phyloP scores from a whole-genome alignment of 2,113 vertebrate species.

The Pycnonotus jocosus region DNA sequence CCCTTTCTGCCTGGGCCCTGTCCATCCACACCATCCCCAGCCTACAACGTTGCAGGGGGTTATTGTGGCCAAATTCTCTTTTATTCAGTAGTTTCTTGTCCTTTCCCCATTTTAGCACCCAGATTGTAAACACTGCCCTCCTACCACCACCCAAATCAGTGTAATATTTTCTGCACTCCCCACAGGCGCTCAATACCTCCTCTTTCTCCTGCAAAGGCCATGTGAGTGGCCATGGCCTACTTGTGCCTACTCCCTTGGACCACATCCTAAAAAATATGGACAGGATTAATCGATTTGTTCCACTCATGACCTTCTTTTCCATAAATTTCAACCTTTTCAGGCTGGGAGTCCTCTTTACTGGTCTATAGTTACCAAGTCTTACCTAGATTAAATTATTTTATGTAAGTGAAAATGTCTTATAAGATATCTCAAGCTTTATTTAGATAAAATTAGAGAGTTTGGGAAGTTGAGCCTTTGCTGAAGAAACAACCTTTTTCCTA shows the following conservation, averaged over 20 bases:
- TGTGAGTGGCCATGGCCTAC: rapidly evolving
- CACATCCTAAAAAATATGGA: not conserved
- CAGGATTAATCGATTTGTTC: not conserved
- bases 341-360: not conserved
- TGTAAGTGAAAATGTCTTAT: not conserved
- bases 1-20: not conserved
- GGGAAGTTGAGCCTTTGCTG: not conserved
- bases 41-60: rapidly evolving
- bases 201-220: not conserved
- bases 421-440: not conserved
- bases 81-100: not conserved
- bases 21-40: not conserved
- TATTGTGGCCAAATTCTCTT: not conserved
- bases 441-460: not conserved
- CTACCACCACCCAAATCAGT: not conserved
- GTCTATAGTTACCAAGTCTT: not conserved
- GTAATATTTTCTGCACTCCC: not conserved
- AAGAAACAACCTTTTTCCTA: not conserved
- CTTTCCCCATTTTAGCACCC: not conserved
- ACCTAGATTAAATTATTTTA: not conserved
- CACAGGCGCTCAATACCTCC: not conserved
- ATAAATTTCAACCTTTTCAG: not conserved
- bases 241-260: not conserved
- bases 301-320: not conserved
- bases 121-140: not conserved